Base-by-base conservation (phyloP, 2,113 vertebrate species). In the Myanophis thanlyinensis region DNA sequence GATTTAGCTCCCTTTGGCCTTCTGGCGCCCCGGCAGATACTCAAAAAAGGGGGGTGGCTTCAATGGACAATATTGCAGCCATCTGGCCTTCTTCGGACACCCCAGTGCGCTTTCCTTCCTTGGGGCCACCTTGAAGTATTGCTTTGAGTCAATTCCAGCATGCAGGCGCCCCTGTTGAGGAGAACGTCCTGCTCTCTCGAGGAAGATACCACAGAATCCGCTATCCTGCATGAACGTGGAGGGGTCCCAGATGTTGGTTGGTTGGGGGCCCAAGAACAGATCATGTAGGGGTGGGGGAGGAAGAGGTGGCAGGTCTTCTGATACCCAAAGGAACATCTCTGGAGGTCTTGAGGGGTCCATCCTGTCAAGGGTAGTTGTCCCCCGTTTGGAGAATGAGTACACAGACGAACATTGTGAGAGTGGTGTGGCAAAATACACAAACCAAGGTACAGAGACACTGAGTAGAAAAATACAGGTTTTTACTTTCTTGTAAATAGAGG, bases 271-370 rank as follows among this genome's bases (percentile, higher is more conserved):
- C 73, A 44, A 22, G 35, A 80, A 3, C 35, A 22, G 35, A 22
- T 15, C 12, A 15, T 0, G n/a, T n/a, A n/a, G 30, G 30, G 35
- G 6, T 40, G 73, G 35, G 67, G 13, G n/a, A 35, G n/a, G 67
- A 35, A 0, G 13, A 18, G 62, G 67, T 40, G 30, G 49, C 30
- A 6, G 4, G 3, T 1, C n/a, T 40, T 53, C 22, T 1, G 9
- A 22, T 23, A 6, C 49, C n/a, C 20, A 0, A 51, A 4, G 13
- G 6, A 49, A n/a, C 25, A 1, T 88, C 3, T 27, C 1, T 0
- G 0, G 9, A 10, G 80, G 27, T 2, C n/a, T 49, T 18, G 3
- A 9, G 56, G 3, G 5, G n/a, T n/a, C n/a, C n/a, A n/a, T n/a
- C n/a, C n/a, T n/a, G n/a, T n/a, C n/a, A n/a, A n/a, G n/a, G n/a